Evolutionary conservation across 2,888 invertebrate species (phyloP), one percentile per base, ranked within the genome.

Genomic region (Myopa tessellatipennis): DNA sequence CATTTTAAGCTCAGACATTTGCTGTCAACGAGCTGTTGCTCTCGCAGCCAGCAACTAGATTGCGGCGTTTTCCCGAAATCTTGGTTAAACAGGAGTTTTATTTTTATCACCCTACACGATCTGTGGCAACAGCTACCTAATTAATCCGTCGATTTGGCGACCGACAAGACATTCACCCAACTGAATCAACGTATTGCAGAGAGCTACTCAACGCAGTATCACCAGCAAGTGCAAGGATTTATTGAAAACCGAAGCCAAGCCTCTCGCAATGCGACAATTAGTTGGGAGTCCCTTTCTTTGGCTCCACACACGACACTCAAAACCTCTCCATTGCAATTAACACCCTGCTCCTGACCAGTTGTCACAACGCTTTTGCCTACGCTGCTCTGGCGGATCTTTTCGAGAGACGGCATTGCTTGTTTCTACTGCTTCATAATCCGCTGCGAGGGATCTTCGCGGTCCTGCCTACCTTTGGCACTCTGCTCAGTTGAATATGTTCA

Each of bases 1-100:
- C 83, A 83, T 83, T 80, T 82, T 81, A 79, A 76, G 26, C 69
- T 38, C 79, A 79, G 81, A 82, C 83, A 81, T 81, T 81, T 80
- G 76, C 82, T 83, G 82, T 83, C 83, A 83, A 80, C 82, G 74
- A 70, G 73, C 26, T 26, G 45, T 45, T 45, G 14, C 77, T 73
- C 12, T 76, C 55, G 76, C 77, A 68, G 75, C 78, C 78, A 78
- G 80, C 77, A 71, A 75, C 63, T 80, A 82, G 81, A 82, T 81
- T 82, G 81, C 82, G 82, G 80, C 80, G 81, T 82, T 81, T 81
- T 79, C 26, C 38, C 55, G 52, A 67, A 58, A 40, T 14, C 55
- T 45, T 63, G 52, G 63, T 40, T 72, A 5, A n/a, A 14, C 34
- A 55, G 16, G 18, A n/a, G 52, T 14, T 36, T 61, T 3, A 3